These are phyloP conservation scores for Drosophila neotestacea DNA, from an alignment of 2,888 invertebrate species.

Conservation along the genomic window DNA sequence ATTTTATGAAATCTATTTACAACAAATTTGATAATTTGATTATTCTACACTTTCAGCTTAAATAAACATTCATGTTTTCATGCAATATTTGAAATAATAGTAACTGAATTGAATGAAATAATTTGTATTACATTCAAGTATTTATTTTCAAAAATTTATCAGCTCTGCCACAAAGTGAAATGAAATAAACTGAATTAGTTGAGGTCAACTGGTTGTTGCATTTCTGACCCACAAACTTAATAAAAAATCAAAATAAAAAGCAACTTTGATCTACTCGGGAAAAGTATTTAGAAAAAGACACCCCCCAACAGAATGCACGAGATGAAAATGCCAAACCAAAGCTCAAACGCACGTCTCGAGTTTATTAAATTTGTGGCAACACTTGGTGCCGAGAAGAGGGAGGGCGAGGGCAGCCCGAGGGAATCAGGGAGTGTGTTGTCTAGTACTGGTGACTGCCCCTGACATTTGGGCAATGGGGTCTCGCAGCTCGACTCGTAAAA, in stretches of 20 bases:
- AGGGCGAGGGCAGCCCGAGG: not conserved
- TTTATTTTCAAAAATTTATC: slow-evolving; percentile 2
- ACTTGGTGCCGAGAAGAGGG: slow-evolving; percentile 56
- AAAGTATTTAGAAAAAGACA: slow-evolving; percentile 65
- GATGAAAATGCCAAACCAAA: slow-evolving; percentile 57
- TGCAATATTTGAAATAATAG: slow-evolving; percentile 10
- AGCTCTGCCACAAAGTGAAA: slow-evolving; percentile 3
- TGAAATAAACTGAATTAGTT: slow-evolving; percentile 23
- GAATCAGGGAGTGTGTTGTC: slow-evolving; percentile 17
- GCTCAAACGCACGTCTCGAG: slow-evolving; percentile 80
- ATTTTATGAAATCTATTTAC: not conserved
- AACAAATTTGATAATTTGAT: not conserved
- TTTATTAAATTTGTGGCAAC: slow-evolving; percentile 80
- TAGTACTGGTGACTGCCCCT: slow-evolving; percentile 66
- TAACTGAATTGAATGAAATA: slow-evolving; percentile 5
- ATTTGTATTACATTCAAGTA: slow-evolving; percentile 8
- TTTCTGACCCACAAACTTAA: slow-evolving; percentile 62
- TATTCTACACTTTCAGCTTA: not conserved
- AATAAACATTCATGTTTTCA: slow-evolving; percentile 1
- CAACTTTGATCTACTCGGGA: slow-evolving; percentile 73
- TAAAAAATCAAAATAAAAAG: slow-evolving; percentile 32
- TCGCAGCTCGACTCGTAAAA: slow-evolving; percentile 72
- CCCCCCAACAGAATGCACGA: slow-evolving; percentile 17
- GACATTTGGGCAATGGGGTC: slow-evolving; percentile 66
- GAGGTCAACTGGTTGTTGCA: slow-evolving; percentile 25